Percentiles rank a stretch among this genome's conserved stretches.
Conservation (phyloP, 2,888 invertebrate genomes). For the Drosophila subquinaria region DNA sequence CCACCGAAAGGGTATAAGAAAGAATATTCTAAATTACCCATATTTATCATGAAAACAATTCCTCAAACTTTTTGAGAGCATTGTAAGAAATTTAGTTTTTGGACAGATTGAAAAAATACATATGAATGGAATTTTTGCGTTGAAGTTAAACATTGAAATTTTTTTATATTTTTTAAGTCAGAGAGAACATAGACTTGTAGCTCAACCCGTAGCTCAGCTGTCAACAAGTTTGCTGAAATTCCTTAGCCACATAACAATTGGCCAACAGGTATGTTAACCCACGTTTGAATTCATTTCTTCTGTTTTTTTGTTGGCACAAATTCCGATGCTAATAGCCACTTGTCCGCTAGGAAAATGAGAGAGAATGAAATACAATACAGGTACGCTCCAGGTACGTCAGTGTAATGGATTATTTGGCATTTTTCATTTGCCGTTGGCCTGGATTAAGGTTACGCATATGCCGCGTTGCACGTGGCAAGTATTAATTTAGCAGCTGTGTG, state of each 20-base stretch:
- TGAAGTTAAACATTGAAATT: neutral
- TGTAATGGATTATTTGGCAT: constrained; percentile 71
- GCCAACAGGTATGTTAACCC: constrained; percentile 34
- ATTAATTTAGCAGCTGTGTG: constrained; percentile 68
- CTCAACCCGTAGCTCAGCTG: neutral
- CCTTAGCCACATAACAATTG: constrained; percentile 5
- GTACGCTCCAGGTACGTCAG: neutral
- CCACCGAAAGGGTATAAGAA: neutral
- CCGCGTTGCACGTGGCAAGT: constrained; percentile 68
- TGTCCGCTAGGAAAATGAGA: constrained; percentile 10
- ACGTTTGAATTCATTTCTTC: constrained; percentile 9
- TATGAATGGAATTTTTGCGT: neutral
- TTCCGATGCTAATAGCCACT: constrained; percentile 36
- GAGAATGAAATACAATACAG: neutral
- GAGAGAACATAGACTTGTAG: neutral
- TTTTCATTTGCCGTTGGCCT: constrained; percentile 59
- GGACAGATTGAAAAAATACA: neutral
- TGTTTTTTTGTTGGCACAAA: constrained; percentile 16
- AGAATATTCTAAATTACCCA: neutral
- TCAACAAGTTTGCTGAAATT: constrained; percentile 7
- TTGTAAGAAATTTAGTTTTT: neutral
- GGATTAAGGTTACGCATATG: constrained; percentile 54
- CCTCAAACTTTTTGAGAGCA: neutral
- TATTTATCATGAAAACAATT: neutral
- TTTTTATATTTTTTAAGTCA: neutral